Base-by-base conservation (phyloP, 2,113 vertebrate species). In the Hippolais icterina region DNA sequence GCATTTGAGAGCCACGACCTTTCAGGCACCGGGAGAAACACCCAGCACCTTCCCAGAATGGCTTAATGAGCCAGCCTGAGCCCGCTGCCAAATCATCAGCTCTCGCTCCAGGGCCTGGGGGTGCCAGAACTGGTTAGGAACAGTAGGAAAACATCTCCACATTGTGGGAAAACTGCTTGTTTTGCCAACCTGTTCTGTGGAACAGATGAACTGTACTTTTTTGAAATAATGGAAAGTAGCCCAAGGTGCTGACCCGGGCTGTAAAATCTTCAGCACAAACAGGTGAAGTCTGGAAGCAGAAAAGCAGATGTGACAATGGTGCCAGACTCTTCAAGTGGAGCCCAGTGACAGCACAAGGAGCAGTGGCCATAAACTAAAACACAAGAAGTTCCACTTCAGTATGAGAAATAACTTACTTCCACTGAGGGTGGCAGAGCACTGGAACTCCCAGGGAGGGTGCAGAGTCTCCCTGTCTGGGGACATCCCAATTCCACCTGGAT, bases 41-140 rank as follows among this genome's bases (percentile, higher is more conserved):
- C 2, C 8, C 1, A 6, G 56, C 20, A 20, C 49, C 85, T 69
- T 79, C 79, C 46, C 78, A 69, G 71, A 74, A 74, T 0, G 19
- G 59, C 29, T 41, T 72, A 77, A 80, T 25, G 63, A 3, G 8
- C 82, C 82, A 37, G 33, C 42, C 79, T 76, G 83, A 90, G 68
- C 70, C 60, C 0, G 2, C 57, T 92, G 92, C 88, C 90, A 86
- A 72, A 49, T 8, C 0, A 0, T 69, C 90, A 85, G 90, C 46
- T 93, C 79, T 83, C 0, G 2, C 39, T 92, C 85, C 95, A 83
- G 83, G 79, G 64, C 88, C 71, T 19, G 50, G 41, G 70, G 85
- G 83, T 92, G 83, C 83, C 90, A 90, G 68, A 76, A 65, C 88
- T 86, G 79, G 88, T 88, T 86, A 27, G 59, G 23, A 93, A 61